A percentile compares a stretch with the other conserved stretches of the same genome.
phyloP scores from a whole-genome alignment of 92 coral and sea anemone species.

The Actinostola sp. region DNA sequence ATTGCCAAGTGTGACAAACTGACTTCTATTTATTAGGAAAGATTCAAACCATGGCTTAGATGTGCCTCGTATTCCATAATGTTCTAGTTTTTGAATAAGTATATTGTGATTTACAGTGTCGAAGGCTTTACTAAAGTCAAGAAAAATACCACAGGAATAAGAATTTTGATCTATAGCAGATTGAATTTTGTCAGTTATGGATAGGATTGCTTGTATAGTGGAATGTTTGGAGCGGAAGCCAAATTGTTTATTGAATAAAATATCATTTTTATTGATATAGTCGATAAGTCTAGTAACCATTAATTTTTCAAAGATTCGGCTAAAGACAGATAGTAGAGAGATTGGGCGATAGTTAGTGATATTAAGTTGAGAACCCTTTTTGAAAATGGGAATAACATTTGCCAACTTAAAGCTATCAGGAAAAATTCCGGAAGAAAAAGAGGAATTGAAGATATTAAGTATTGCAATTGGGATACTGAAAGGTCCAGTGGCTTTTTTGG shows the following conservation, averaged over 20 bases:
- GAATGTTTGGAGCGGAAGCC: slow-evolving; percentile 54
- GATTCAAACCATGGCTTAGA: slow-evolving; percentile 30
- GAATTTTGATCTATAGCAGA: slow-evolving; percentile 25
- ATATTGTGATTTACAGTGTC: slow-evolving; percentile 38
- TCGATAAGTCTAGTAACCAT: slow-evolving; percentile 25
- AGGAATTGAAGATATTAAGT: too few relatives aligned
- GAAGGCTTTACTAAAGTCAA: slow-evolving; percentile 50
- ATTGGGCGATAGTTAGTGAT: too few relatives aligned
- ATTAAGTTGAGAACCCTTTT: too few relatives aligned
- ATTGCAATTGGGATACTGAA: too few relatives aligned
- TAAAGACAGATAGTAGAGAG: slow-evolving; percentile 2
- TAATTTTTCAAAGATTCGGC: slow-evolving; percentile 32
- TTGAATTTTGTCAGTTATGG: slow-evolving; percentile 42
- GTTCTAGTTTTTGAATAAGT: slow-evolving; percentile 20
- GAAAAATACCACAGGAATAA: slow-evolving; percentile 53
- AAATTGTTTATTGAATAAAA: slow-evolving; percentile 47
- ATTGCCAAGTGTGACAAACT: slow-evolving; percentile 42
- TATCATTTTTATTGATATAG: slow-evolving; percentile 24
- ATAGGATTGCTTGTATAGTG: slow-evolving; percentile 42
- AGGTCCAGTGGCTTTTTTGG: too few relatives aligned
- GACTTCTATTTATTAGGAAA: slow-evolving; percentile 39
- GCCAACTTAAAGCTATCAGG: too few relatives aligned
- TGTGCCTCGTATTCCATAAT: slow-evolving; percentile 54
- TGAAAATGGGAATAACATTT: too few relatives aligned
- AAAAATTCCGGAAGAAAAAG: too few relatives aligned